Percentiles rank a stretch among this genome's conserved stretches.
Conservation (phyloP, 2,888 invertebrate genomes). For the Mechanitis mazaeus region DNA sequence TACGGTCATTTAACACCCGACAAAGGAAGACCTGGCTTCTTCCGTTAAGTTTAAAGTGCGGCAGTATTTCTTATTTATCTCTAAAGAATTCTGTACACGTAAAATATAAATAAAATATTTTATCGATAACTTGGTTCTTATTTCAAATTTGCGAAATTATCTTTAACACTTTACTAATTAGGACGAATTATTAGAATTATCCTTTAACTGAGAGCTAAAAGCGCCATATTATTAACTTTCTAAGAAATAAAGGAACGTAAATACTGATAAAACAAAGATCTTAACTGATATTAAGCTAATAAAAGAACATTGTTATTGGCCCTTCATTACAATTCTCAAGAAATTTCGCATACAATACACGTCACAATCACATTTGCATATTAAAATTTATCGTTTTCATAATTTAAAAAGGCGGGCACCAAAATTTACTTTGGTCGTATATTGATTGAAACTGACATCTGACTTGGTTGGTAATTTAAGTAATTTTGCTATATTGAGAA, state of each 20-base stretch:
- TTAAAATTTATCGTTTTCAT: conserved; percentile 19
- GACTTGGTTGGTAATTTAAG: background rate
- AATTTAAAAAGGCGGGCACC: conserved; percentile 10
- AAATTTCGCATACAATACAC: conserved; percentile 1
- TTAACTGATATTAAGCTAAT: background rate
- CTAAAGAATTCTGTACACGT: background rate
- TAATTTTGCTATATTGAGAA: background rate
- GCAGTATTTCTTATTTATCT: background rate
- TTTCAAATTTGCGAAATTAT: too few species aligned
- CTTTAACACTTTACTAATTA: too few species aligned
- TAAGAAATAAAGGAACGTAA: background rate
- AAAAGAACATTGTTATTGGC: background rate
- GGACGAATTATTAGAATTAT: too few species aligned
- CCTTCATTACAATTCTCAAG: conserved; percentile 6
- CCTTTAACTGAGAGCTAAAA: background rate
- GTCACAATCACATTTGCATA: conserved; percentile 9
- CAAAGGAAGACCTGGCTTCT: conserved; percentile 2
- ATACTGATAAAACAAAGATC: background rate
- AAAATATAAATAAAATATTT: conserved; percentile 6
- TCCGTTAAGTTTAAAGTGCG: background rate
- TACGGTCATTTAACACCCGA: conserved; percentile 6
- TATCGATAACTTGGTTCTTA: background rate
- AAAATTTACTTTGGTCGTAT: conserved; percentile 7
- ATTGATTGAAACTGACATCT: conserved; percentile 27
- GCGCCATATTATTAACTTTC: background rate